Conservation (phyloP, 2,888 invertebrate genomes). For the Lomographa bimaculata region DNA sequence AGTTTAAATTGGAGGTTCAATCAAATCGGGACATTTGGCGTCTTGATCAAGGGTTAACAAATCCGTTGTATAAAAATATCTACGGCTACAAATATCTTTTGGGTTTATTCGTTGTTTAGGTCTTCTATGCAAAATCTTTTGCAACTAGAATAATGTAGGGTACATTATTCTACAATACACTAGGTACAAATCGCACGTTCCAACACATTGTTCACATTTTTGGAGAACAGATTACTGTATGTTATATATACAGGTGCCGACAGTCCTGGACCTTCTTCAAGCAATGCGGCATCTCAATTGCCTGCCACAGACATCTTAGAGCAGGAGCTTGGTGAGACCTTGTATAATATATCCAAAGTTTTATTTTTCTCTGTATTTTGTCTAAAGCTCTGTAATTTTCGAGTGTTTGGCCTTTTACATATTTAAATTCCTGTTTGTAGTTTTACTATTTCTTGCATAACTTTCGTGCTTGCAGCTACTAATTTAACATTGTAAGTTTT, state of each 20-base stretch:
- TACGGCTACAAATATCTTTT: no score
- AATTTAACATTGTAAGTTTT: slow-evolving; percentile 14
- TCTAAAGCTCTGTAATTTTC: no score
- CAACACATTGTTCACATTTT: no score
- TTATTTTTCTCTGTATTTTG: neutral
- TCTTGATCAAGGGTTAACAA: no score
- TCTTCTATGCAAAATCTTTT: no score
- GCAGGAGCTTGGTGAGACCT: slow-evolving; percentile 72
- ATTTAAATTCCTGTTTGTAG: slow-evolving; percentile 1
- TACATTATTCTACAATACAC: no score
- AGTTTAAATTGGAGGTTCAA: no score
- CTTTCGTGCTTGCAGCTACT: slow-evolving; percentile 48
- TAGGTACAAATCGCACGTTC: no score
- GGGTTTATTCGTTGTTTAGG: no score
- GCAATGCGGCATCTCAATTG: slow-evolving; percentile 49
- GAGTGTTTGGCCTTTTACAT: neutral
- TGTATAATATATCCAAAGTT: neutral
- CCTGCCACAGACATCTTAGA: slow-evolving; percentile 58
- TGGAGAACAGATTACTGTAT: slow-evolving; percentile 38
- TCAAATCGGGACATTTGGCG: no score
- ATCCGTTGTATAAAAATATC: no score
- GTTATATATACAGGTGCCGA: slow-evolving; percentile 64
- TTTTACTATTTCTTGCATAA: slow-evolving; percentile 18
- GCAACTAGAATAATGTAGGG: slow-evolving; percentile 38
- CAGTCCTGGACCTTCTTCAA: slow-evolving; percentile 58